Evolutionary conservation across 2,888 invertebrate species (phyloP), one percentile per base, ranked within the genome.

Genomic region (Lithophane leautieri): DNA sequence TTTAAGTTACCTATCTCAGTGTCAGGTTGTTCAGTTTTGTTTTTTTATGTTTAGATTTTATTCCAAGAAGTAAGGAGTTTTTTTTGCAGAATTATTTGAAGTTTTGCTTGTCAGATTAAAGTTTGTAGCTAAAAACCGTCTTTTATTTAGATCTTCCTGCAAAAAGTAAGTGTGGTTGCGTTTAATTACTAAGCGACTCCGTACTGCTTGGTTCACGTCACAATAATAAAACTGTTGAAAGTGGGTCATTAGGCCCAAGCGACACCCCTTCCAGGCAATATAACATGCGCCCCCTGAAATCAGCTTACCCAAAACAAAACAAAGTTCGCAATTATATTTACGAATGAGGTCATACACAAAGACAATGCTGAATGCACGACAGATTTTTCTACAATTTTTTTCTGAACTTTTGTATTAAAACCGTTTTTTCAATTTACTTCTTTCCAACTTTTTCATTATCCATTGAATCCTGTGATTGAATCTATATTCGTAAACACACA

Each of bases 61-160:
- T 76, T 47, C 88, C 84, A 88, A 88, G 89, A 89, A 87, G 79
- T 89, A 88, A 86, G 86, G 85, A 89, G 34, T 91, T 88, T 90
- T 54, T 77, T 92, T 90, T 94, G 93, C 93, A 93, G 91, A 93
- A 91, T 93, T 92, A 87, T 91, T 94, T 93, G 94, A 92, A 91
- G 92, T 94, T 95, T 93, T 93, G 93, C 93, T 93, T 93, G 92
- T 93, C 90, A 88, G 88, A 95, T 93, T 94, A 95, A 94, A 94
- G 91, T 91, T 82, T 86, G 78, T 76, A 86, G 82, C 76, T 79
- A 75, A 76, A 61, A 68, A 42, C 11, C 70, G 76, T 73, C 85
- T 90, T 90, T 80, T 6, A 56, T 62, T 82, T 42, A 19, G 11
- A 19, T 8, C 4, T 14, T 62, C 47, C 44, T 47, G 44, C 3